Evolutionary conservation across 53 echinoderm and acorn worm genomes (phyloP).

Genomic region (Apostichopus leukothele): DNA sequence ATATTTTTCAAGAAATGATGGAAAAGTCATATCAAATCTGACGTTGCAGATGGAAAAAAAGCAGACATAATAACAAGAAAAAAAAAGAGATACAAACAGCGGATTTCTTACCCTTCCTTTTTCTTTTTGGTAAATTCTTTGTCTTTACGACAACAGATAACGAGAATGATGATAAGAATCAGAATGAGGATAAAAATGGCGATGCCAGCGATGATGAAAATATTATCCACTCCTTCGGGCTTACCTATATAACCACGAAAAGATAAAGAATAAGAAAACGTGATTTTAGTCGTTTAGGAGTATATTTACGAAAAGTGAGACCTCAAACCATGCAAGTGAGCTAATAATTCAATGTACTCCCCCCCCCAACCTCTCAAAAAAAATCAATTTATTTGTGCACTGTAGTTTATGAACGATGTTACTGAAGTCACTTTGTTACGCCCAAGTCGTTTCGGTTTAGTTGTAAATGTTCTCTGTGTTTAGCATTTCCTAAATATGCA

Average conservation of each 20-base stretch:
- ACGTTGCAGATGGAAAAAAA: not conserved
- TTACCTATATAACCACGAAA: not conserved
- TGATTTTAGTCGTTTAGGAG: not conserved
- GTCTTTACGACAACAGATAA: conserved; percentile 19
- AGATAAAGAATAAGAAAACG: too few relatives aligned
- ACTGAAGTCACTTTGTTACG: too few relatives aligned
- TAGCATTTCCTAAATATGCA: too few relatives aligned
- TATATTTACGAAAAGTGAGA: not conserved
- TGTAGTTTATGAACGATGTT: too few relatives aligned
- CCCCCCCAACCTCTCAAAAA: too few relatives aligned
- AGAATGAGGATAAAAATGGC: not conserved
- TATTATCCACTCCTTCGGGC: not conserved
- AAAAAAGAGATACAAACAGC: not conserved
- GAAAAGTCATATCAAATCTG: not conserved
- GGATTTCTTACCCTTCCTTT: not conserved
- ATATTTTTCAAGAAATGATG: not conserved
- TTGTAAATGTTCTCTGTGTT: too few relatives aligned
- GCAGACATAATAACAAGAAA: not conserved
- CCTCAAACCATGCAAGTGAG: too few relatives aligned
- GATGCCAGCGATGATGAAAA: conserved; percentile 1
- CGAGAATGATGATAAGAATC: not conserved
- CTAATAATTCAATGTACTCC: too few relatives aligned
- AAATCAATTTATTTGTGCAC: too few relatives aligned
- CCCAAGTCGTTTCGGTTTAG: too few relatives aligned
- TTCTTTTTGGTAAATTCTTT: not conserved